phyloP scores from a whole-genome alignment of 2,888 invertebrate species.

The Synergus itoensis region DNA sequence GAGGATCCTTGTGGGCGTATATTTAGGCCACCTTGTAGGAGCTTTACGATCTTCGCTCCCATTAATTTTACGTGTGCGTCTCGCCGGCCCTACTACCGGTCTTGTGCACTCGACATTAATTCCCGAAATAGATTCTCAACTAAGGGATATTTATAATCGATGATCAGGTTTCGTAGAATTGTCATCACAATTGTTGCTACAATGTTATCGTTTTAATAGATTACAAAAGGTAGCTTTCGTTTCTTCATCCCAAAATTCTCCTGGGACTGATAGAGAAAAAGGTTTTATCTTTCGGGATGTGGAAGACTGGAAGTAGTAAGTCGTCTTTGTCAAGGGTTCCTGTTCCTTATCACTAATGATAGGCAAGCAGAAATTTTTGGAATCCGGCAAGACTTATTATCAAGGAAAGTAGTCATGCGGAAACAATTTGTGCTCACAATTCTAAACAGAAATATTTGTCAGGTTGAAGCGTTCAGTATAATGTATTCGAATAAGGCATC shows the following conservation, averaged over 20 bases:
- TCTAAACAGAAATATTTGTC: background rate
- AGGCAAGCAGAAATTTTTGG: background rate
- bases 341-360: background rate
- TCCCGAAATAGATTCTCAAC: conserved; percentile 65
- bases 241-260: background rate
- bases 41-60: conserved; percentile 69
- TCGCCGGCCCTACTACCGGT: conserved; percentile 55
- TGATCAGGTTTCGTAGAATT: conserved; percentile 62
- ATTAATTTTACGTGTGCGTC: conserved; percentile 63
- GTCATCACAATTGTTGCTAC: conserved; percentile 42
- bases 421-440: background rate
- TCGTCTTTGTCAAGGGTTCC: background rate
- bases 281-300: background rate
- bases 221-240: background rate
- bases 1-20: conserved; percentile 64
- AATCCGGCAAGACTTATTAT: background rate
- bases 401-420: background rate
- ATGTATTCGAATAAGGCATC: too few species aligned
- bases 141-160: conserved; percentile 65
- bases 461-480: background rate
- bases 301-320: background rate
- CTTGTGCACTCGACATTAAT: conserved; percentile 61
- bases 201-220: background rate
- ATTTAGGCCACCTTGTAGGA: conserved; percentile 69
- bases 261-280: background rate